Evolutionary conservation across 2,888 invertebrate species (phyloP).

Genomic region (Eupithecia exiguata): DNA sequence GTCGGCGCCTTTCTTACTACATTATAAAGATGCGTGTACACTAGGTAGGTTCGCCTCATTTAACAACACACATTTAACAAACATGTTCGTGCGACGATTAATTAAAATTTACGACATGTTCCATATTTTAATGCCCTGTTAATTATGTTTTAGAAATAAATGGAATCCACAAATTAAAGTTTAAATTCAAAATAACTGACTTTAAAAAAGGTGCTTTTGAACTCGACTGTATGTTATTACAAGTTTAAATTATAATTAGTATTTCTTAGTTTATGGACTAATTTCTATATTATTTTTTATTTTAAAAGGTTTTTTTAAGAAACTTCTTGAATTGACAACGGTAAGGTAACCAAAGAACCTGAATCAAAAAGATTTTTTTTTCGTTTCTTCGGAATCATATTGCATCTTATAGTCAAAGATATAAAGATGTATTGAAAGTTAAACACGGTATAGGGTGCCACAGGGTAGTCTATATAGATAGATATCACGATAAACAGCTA

Average conservation of each 20-base stretch:
- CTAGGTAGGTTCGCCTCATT: conserved; percentile 1
- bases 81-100: conserved; percentile 41
- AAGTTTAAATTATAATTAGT: not conserved
- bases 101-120: conserved; percentile 55
- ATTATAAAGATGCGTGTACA: not conserved
- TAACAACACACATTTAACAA: conserved; percentile 10
- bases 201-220: not conserved
- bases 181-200: not conserved
- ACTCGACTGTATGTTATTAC: not conserved
- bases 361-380: not conserved
- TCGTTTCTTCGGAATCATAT: not conserved
- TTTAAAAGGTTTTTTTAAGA: too few relatives aligned
- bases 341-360: not conserved
- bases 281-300: not conserved
- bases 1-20: not conserved
- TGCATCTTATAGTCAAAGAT: not conserved
- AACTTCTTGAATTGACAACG: not conserved
- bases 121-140: conserved; percentile 52
- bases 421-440: not conserved
- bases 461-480: conserved; percentile 25
- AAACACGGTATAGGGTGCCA: not conserved
- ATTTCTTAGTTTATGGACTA: too few relatives aligned
- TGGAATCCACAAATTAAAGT: conserved; percentile 44
- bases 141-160: conserved; percentile 54
- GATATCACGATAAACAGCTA: conserved; percentile 63